phyloP scores from a whole-genome alignment of 2,797 vertebrate genomes.

The Helicolenus hilgendorfi region DNA sequence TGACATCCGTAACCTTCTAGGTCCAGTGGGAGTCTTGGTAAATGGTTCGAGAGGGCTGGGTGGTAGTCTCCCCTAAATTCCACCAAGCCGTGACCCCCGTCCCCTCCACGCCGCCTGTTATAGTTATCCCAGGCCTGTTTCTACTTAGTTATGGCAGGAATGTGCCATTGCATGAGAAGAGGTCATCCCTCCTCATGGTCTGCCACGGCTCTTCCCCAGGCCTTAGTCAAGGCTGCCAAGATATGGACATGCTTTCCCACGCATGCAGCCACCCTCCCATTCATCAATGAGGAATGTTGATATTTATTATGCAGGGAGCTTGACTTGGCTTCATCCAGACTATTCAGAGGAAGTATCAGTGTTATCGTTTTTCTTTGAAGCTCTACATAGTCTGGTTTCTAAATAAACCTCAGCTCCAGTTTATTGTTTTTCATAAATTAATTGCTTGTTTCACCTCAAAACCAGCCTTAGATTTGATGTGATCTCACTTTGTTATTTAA shows the following conservation, averaged over 20 bases:
- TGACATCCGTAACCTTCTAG: conserved; percentile 37
- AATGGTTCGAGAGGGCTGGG: conserved; percentile 15
- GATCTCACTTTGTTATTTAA: not conserved
- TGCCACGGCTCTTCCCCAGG: conserved; percentile 37
- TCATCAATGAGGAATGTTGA: conserved; percentile 44
- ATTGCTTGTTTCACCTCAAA: not conserved
- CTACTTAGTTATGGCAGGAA: conserved; percentile 83
- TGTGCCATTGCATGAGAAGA: conserved; percentile 84
- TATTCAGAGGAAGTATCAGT: conserved; percentile 2
- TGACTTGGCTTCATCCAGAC: conserved; percentile 17
- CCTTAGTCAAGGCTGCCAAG: conserved; percentile 60
- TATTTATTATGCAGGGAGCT: conserved; percentile 38
- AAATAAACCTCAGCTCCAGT: conserved; percentile 11
- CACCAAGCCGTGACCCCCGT: conserved; percentile 40
- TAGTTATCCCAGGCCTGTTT: conserved; percentile 82
- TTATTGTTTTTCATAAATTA: not conserved
- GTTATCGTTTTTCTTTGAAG: conserved; percentile 15
- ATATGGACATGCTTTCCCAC: conserved; percentile 71
- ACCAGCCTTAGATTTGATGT: not conserved
- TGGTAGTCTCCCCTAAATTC: conserved; percentile 51
- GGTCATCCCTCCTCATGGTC: conserved; percentile 72
- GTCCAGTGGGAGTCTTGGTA: not conserved
- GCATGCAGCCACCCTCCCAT: conserved; percentile 9
- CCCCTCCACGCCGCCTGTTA: conserved; percentile 55
- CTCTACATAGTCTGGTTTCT: not conserved